Conservation (phyloP, 2,888 invertebrate species). For the Lypha dubia region DNA sequence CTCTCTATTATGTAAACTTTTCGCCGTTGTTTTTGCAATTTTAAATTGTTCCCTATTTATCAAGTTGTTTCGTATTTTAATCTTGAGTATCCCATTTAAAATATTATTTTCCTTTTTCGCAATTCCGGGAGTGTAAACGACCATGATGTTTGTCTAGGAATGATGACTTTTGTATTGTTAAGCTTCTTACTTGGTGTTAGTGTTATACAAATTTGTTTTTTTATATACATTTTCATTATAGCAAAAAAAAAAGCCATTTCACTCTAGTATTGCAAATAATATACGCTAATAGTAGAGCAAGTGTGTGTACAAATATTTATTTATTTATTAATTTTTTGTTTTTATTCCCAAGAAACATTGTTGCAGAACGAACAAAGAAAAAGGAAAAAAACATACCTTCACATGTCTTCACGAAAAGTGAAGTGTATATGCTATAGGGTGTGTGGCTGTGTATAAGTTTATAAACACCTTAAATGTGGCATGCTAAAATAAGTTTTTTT, state of each 20-base stretch:
- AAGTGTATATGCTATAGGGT: background rate
- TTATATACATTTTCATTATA: too few species aligned
- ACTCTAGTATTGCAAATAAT: slow-evolving; percentile 58
- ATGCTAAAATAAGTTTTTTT: slow-evolving; percentile 14
- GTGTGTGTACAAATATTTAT: slow-evolving; percentile 65
- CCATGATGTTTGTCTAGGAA: slow-evolving; percentile 17
- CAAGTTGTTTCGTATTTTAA: too few species aligned
- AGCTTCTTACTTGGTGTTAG: slow-evolving; percentile 45
- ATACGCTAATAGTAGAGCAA: slow-evolving; percentile 63
- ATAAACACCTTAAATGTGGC: slow-evolving; percentile 9
- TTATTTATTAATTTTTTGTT: slow-evolving; percentile 63
- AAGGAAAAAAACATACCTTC: slow-evolving; percentile 2
- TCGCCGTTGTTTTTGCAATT: too few species aligned
- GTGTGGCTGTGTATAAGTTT: background rate
- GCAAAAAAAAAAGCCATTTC: slow-evolving; percentile 17
- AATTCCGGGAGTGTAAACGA: background rate
- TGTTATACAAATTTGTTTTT: slow-evolving; percentile 42
- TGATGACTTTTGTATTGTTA: slow-evolving; percentile 53
- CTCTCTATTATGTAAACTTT: too few species aligned
- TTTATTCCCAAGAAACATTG: slow-evolving; percentile 22
- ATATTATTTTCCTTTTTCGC: slow-evolving; percentile 3
- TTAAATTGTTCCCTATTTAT: too few species aligned
- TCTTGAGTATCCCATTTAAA: background rate
- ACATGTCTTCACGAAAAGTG: background rate
- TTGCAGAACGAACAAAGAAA: background rate